Conservation (phyloP, 2,797 vertebrate genomes). For the Rhynchonycteris naso region DNA sequence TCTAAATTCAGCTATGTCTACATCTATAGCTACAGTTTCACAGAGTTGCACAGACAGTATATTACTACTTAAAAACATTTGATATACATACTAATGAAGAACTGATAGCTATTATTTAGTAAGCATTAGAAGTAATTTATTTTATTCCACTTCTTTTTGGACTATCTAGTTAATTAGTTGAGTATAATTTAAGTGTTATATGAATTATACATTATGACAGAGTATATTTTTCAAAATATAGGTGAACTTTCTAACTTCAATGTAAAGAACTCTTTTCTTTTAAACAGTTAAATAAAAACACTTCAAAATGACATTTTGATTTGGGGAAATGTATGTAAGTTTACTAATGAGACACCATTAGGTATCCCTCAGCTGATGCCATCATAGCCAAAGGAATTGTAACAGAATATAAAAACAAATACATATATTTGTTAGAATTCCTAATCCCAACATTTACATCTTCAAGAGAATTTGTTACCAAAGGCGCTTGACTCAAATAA, state of each 20-base stretch:
- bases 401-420: not conserved
- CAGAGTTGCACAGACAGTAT: not conserved
- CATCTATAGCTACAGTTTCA: not conserved
- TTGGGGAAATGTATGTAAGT: not conserved
- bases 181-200: not conserved
- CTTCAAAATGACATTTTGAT: not conserved
- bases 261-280: not conserved
- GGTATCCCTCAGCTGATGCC: not conserved
- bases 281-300: not conserved
- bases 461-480: not conserved
- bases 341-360: conserved; percentile 38
- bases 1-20: not conserved
- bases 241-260: not conserved
- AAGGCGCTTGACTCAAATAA: not conserved
- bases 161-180: not conserved
- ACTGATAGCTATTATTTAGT: not conserved
- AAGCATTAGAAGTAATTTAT: not conserved
- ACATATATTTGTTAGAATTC: not conserved
- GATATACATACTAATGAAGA: not conserved
- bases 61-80: not conserved
- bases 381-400: not conserved
- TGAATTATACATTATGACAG: not conserved
- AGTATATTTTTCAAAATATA: not conserved
- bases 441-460: not conserved
- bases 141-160: not conserved